Evolutionary conservation across 2,888 invertebrate genomes (phyloP).

Genomic region (Phoenoteleia sp.): DNA sequence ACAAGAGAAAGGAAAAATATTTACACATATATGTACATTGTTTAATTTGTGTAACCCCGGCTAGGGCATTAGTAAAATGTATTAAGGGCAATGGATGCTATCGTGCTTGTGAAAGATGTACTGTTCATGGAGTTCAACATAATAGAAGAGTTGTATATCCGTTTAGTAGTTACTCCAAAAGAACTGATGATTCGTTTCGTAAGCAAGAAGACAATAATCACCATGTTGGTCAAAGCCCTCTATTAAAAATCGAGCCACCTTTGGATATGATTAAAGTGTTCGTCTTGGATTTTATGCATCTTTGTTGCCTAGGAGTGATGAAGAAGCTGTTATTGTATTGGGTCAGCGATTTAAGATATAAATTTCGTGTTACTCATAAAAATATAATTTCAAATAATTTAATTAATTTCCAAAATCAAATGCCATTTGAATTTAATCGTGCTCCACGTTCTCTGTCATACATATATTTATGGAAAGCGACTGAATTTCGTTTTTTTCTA

Average conservation of each 20-base stretch:
- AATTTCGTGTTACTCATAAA: slow-evolving; percentile 1
- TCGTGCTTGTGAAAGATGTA: too few species aligned
- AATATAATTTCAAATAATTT: neutral
- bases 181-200: too few species aligned
- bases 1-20: too few species aligned
- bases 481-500: slow-evolving; percentile 73
- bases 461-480: slow-evolving; percentile 74
- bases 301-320: slow-evolving; percentile 1
- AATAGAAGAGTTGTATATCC: too few species aligned
- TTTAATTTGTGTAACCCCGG: too few species aligned
- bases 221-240: neutral
- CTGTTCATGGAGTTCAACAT: too few species aligned
- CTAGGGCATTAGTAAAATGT: too few species aligned
- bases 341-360: slow-evolving; percentile 14
- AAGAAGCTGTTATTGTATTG: slow-evolving; percentile 31
- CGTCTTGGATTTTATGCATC: neutral
- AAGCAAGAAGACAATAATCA: neutral
- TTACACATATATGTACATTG: too few species aligned
- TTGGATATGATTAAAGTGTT: neutral
- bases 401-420: slow-evolving; percentile 26
- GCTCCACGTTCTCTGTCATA: slow-evolving; percentile 61
- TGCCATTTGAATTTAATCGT: slow-evolving; percentile 75
- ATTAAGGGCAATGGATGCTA: too few species aligned
- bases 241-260: neutral
- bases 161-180: too few species aligned